Evolutionary conservation across 2,888 invertebrate species (phyloP), one percentile per base, ranked within the genome.

Genomic region (Deladenus siricidicola): DNA sequence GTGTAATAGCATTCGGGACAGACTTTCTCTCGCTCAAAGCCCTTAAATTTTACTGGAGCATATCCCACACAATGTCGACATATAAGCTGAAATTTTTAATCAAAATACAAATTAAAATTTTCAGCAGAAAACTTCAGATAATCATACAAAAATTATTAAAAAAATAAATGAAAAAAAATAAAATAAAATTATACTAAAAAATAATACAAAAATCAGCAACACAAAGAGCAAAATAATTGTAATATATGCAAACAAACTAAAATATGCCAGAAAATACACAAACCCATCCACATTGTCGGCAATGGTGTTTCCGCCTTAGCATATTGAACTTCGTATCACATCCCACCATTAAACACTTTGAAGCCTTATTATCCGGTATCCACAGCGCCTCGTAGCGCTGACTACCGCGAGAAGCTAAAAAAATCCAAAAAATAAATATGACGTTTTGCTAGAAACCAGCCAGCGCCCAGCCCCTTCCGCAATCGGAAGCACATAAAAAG

Each of bases 281-380:
- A 2, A 90, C 86, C 69, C 71, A 75, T 65, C 89, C 89, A 79
- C 89, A 90, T 50, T 89, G 88, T 56, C 90, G 83, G 78, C 90
- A 90, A 80, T 90, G 90, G 76, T 85, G 85, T 44, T 89, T 83
- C 50, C 90, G 83, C 79, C 87, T 87, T 53, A 89, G 84, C 66
- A 90, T 84, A 1, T 87, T 89, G 80, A 90, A 90, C 79, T 86
- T 87, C 48, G 84, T 81, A 63, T 86, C 86, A 79, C 90, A 90
- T 6, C 72, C 72, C 30, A 65, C 67, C 72, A 88, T 86, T 85
- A 90, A 86, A 79, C 90, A 90, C 66, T 83, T 84, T 23, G 84
- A 83, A 2, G 89, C 87, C 70, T 87, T 87, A 10, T 85, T 84
- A 80, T 90, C 62, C 19, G 61, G 63, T 4, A 65, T 58, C 65